These are phyloP conservation scores for Acanthacorydalis orientalis DNA, from an alignment of 2,888 invertebrate genomes.

Conservation along the genomic window DNA sequence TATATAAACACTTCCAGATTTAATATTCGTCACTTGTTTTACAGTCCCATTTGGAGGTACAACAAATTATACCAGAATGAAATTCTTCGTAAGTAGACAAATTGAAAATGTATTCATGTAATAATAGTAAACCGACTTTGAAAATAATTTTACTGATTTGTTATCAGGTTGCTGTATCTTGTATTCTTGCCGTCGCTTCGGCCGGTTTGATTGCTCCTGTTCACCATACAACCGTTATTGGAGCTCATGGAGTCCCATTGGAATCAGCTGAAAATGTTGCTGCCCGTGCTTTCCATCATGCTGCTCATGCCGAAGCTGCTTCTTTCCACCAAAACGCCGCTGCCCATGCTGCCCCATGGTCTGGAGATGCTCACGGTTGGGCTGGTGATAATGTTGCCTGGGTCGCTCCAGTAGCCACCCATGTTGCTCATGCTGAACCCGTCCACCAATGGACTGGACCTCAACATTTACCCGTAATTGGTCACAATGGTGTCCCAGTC, in stretches of 20 bases:
- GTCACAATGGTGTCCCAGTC: neutral
- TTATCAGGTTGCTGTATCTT: constrained; percentile 7
- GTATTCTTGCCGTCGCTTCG: constrained; percentile 8
- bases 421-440: constrained; percentile 14
- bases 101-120: neutral
- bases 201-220: neutral
- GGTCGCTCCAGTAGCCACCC: neutral
- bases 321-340: constrained; percentile 12
- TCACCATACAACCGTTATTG: constrained; percentile 1
- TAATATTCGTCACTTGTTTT: too few species aligned
- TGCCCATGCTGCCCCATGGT: neutral
- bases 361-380: neutral
- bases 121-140: too few species aligned
- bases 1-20: too few species aligned
- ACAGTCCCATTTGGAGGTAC: too few species aligned
- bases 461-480: neutral
- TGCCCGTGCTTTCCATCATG: constrained; percentile 10
- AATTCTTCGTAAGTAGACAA: constrained; percentile 1
- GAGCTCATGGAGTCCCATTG: constrained; percentile 2
- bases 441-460: neutral
- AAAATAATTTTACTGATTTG: neutral
- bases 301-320: constrained; percentile 16
- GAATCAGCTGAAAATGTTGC: constrained; percentile 5
- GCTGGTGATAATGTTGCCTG: constrained; percentile 9
- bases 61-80: neutral